phyloP scores from a whole-genome alignment of 2,888 invertebrate genomes.

The Dimorphilus gyrociliatus region DNA sequence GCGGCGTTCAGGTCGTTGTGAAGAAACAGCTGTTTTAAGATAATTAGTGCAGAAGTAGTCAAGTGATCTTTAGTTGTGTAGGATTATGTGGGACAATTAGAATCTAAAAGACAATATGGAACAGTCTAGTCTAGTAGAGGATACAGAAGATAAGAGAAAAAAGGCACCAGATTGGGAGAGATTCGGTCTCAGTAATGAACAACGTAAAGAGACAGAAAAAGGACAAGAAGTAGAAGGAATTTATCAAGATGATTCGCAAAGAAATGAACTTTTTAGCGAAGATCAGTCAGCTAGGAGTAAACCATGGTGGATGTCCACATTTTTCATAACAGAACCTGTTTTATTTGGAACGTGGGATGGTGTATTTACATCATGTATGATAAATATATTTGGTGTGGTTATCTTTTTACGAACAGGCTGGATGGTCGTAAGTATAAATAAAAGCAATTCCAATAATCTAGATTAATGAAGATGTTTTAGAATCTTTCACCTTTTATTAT shows the following conservation, averaged over 20 bases:
- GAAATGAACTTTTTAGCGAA: conserved; percentile 76
- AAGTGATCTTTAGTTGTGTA: too few relatives aligned
- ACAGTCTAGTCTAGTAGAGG: too few relatives aligned
- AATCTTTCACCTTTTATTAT: too few relatives aligned
- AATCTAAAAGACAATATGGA: too few relatives aligned
- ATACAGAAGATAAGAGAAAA: conserved; percentile 5
- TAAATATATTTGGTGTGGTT: conserved; percentile 93
- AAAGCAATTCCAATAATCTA: too few relatives aligned
- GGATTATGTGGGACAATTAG: too few relatives aligned
- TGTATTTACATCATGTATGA: conserved; percentile 88
- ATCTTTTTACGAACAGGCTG: conserved; percentile 89
- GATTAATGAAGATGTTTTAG: too few relatives aligned
- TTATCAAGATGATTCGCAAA: conserved; percentile 38
- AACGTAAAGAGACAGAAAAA: conserved; percentile 15
- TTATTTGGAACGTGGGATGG: conserved; percentile 96
- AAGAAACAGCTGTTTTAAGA: too few relatives aligned
- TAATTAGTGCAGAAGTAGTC: too few relatives aligned
- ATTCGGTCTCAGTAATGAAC: conserved; percentile 24
- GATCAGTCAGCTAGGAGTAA: conserved; percentile 52
- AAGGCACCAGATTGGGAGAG: conserved; percentile 19
- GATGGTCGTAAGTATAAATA: conserved; percentile 62
- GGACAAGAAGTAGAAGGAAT: conserved; percentile 4
- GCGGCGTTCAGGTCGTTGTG: too few relatives aligned
- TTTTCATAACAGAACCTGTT: conserved; percentile 85
- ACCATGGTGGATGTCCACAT: conserved; percentile 92